Evolutionary conservation across 2,797 vertebrate species (phyloP), one percentile per base, ranked within the genome.

Genomic region (Eulemur albifrons): DNA sequence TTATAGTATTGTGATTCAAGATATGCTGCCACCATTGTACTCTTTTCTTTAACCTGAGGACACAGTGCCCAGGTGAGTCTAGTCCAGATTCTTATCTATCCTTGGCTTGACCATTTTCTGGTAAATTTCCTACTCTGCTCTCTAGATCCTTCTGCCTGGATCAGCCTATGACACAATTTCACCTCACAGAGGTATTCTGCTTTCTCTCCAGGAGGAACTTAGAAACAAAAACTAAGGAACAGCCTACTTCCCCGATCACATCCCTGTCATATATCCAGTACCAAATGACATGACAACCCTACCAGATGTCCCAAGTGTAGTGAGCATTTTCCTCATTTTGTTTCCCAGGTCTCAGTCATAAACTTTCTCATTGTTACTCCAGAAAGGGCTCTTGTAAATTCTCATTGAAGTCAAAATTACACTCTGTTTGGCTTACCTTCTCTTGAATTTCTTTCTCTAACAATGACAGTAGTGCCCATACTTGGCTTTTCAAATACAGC

Each of bases 391-490:
- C 50, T 69, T 75, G 7, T 54, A 61, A 80, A 90, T 30, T 38
- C 32, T 92, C 18, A 76, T 0, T 45, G 32, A 79, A 79, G 45
- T 84, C 30, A 84, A 30, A 87, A 2, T 84, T 59, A n/a, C 10
- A 45, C 18, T 50, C 13, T 25, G 6, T 25, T 87, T 30, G 40
- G 9, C n/a, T 67, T 48, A 75, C 25, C 8, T 54, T 84, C 21
- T 57, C 65, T 70, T 73, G 4, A 52, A 73, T 96, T 83, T 87
- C 63, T 94, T 88, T 65, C 88, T 84, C 17, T 84, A 52, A 77
- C 8, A 38, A 30, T 61, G 32, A 35, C 9, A 63, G 15, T 11
- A n/a, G n/a, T 38, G 21, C 7, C 21, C 21, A 77, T 14, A 9
- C n/a, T 54, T 54, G 48, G 20, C 21, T 77, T 63, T 76, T 63